A percentile compares a stretch with the other conserved stretches of the same genome.
These are phyloP conservation scores for Parnassius orleans DNA, from an alignment of 2,888 invertebrate genomes.

Conservation along the genomic window DNA sequence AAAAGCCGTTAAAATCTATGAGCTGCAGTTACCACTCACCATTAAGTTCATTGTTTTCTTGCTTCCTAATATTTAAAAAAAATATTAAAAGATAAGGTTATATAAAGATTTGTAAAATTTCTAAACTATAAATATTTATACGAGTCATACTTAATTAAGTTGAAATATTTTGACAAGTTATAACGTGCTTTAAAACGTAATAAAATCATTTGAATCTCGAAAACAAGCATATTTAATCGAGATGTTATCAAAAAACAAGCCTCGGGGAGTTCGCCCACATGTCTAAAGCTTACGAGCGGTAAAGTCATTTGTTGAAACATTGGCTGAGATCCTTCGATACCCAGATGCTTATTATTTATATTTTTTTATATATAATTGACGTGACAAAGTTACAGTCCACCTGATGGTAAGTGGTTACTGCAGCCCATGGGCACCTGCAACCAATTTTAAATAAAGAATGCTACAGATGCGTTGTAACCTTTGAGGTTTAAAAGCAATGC, in stretches of 20 bases:
- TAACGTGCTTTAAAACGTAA: slow-evolving; percentile 1
- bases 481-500: too few species aligned
- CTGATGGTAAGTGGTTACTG: too few species aligned
- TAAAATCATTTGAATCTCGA: slow-evolving; percentile 21
- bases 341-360: background rate
- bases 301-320: slow-evolving; percentile 1
- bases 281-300: background rate
- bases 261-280: slow-evolving; percentile 15
- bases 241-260: slow-evolving; percentile 15
- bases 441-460: too few species aligned
- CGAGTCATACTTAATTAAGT: slow-evolving; percentile 6
- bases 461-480: too few species aligned
- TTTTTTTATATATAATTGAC: background rate
- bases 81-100: background rate
- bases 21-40: too few species aligned
- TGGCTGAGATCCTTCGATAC: slow-evolving; percentile 7
- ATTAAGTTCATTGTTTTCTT: too few species aligned
- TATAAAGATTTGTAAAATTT: background rate
- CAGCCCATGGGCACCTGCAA: too few species aligned
- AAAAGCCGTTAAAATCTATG: too few species aligned
- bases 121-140: background rate
- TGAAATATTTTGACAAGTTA: slow-evolving; percentile 4
- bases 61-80: too few species aligned
- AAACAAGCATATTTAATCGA: slow-evolving; percentile 10
- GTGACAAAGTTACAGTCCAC: too few species aligned